A percentile compares a stretch with the other conserved stretches of the same genome.
These are phyloP conservation scores for Brachionus angularis DNA, from an alignment of 1,140 invertebrate species.

Conservation along the genomic window DNA sequence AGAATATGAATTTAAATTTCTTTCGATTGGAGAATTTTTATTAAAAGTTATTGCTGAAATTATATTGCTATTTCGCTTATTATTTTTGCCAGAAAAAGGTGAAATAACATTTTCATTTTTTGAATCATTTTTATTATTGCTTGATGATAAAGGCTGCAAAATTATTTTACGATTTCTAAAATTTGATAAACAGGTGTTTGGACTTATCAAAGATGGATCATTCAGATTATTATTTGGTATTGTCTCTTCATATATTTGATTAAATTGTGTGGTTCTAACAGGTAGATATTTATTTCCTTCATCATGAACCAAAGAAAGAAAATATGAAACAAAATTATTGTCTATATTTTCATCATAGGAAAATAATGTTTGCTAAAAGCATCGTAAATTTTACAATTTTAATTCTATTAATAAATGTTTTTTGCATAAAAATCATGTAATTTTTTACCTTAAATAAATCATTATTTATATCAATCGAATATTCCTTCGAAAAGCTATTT, in stretches of 20 bases:
- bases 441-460: no score
- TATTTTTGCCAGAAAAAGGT: no score
- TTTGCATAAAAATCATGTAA: no score
- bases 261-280: not conserved
- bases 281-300: slow-evolving; percentile 40
- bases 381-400: no score
- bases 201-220: slow-evolving; percentile 4
- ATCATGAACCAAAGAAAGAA: slow-evolving; percentile 22
- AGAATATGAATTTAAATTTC: not conserved
- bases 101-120: no score
- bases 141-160: slow-evolving; percentile 7
- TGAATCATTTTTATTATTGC: no score
- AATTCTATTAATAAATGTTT: no score
- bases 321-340: slow-evolving; percentile 36
- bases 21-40: slow-evolving; percentile 23
- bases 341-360: slow-evolving; percentile 22
- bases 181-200: slow-evolving; percentile 1
- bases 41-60: no score
- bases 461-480: slow-evolving; percentile 6
- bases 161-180: slow-evolving; percentile 21
- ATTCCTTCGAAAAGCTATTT: not conserved
- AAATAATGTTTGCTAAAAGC: no score
- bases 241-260: not conserved
- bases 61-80: no score
- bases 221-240: not conserved